Evolutionary conservation across 2,888 invertebrate species (phyloP).

Genomic region (Lamellibrachia satsuma): DNA sequence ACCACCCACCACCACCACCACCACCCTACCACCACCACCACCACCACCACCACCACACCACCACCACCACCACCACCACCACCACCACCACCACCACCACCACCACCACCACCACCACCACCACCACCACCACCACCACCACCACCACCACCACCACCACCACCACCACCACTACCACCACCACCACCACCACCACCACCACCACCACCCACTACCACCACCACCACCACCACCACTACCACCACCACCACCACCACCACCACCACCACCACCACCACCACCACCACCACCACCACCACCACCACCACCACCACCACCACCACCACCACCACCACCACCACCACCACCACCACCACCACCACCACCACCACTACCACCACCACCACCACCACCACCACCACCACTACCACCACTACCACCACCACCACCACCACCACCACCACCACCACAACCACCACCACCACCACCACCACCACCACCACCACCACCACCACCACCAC

Average conservation of each 20-base stretch:
- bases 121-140: neutral
- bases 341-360: slow-evolving; percentile 18
- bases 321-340: neutral
- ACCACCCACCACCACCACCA: neutral
- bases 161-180: slow-evolving; percentile 8
- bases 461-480: slow-evolving; percentile 8
- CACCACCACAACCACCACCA: no score
- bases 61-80: slow-evolving; percentile 12
- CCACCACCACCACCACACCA: neutral
- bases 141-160: neutral
- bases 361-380: slow-evolving; percentile 3
- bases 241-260: slow-evolving; percentile 3
- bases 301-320: slow-evolving; percentile 3
- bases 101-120: neutral
- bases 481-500: slow-evolving; percentile 13
- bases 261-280: slow-evolving; percentile 13
- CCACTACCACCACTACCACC: slow-evolving; percentile 3
- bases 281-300: slow-evolving; percentile 3
- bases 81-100: neutral
- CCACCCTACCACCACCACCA: neutral
- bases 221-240: neutral
- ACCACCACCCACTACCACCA: no score
- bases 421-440: slow-evolving; percentile 3
- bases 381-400: neutral
- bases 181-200: neutral